Evolutionary conservation across 2,113 vertebrate genomes (phyloP).

Genomic region (Brachyistius frenatus): DNA sequence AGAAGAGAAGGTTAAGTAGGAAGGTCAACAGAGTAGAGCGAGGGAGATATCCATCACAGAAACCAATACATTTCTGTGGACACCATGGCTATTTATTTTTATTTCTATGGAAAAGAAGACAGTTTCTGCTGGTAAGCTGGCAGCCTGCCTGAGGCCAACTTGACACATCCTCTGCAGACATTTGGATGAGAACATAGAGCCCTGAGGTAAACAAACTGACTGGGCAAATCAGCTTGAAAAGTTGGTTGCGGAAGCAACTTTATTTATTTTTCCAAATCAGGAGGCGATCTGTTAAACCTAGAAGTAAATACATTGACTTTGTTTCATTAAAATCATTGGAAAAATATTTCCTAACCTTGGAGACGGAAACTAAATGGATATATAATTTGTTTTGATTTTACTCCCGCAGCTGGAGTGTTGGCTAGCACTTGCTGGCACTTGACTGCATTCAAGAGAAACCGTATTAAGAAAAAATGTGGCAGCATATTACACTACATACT

Average conservation of each 20-base stretch:
- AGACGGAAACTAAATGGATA: not conserved
- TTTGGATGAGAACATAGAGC: conserved; percentile 65
- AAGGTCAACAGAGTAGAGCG: conserved; percentile 67
- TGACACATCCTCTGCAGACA: conserved; percentile 77
- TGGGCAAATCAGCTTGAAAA: conserved; percentile 61
- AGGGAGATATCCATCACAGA: conserved; percentile 72
- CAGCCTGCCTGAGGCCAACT: conserved; percentile 70
- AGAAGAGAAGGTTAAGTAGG: conserved; percentile 73
- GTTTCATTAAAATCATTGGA: conserved; percentile 1
- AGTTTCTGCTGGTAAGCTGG: conserved; percentile 76
- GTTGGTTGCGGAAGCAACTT: conserved; percentile 34
- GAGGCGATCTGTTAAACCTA: conserved; percentile 11
- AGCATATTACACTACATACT: not conserved
- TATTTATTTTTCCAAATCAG: conserved; percentile 30
- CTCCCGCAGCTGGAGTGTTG: not conserved
- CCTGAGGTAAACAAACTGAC: conserved; percentile 74
- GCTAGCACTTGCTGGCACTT: not conserved
- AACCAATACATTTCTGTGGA: conserved; percentile 61
- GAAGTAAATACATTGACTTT: conserved; percentile 6
- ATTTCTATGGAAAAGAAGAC: conserved; percentile 74
- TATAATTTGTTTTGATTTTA: not conserved
- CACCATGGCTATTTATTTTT: conserved; percentile 76
- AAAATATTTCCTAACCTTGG: not conserved
- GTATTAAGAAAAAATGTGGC: not conserved
- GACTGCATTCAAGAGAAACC: not conserved